Evolutionary conservation across 2,888 invertebrate genomes (phyloP).

Genomic region (Tinea pellionella): DNA sequence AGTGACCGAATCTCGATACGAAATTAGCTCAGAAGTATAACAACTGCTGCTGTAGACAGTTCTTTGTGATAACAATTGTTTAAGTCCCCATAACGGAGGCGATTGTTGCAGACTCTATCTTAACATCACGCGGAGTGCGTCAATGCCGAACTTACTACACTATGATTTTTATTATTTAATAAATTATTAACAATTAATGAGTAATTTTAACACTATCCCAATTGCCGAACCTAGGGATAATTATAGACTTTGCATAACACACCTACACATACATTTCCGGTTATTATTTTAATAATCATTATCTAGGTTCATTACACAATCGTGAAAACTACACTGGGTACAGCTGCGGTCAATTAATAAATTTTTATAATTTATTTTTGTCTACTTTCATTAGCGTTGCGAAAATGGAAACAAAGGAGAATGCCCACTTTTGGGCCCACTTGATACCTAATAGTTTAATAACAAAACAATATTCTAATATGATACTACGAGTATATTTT

Average conservation of each 20-base stretch:
- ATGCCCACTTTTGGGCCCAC: too few relatives aligned
- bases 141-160: too few relatives aligned
- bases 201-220: background rate
- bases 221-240: background rate
- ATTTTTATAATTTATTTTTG: conserved; percentile 14
- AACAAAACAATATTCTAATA: background rate
- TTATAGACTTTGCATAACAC: conserved; percentile 22
- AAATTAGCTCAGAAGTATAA: too few relatives aligned
- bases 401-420: background rate
- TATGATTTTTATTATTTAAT: background rate
- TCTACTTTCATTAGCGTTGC: conserved; percentile 16
- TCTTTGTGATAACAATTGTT: too few relatives aligned
- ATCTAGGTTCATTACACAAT: conserved; percentile 14
- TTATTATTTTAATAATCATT: conserved; percentile 33
- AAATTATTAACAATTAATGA: background rate
- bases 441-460: too few relatives aligned
- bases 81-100: too few relatives aligned
- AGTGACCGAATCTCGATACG: too few relatives aligned
- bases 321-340: conserved; percentile 11
- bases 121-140: too few relatives aligned
- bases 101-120: too few relatives aligned
- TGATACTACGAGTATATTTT: too few relatives aligned
- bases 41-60: too few relatives aligned
- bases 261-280: conserved; percentile 21
- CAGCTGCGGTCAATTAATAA: conserved; percentile 14